A percentile compares a stretch with the other conserved stretches of the same genome.
Conservation (phyloP, 2,888 invertebrate genomes). For the Conops quadrifasciatus region DNA sequence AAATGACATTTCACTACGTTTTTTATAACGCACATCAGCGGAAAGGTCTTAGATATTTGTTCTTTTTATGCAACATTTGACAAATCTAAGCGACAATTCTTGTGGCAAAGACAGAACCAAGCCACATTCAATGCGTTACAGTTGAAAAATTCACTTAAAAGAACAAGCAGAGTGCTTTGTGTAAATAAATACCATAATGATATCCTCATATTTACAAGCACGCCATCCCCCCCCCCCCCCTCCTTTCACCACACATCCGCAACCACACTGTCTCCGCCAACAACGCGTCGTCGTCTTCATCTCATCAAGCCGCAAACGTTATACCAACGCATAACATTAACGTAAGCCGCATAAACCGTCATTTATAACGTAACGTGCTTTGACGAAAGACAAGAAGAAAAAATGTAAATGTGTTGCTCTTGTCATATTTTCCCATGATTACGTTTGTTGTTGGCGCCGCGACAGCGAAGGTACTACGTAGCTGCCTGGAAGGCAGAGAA, state of each 20-base stretch:
- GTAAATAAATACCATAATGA: slow-evolving; percentile 59
- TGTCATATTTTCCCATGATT: slow-evolving; percentile 60
- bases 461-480: no score
- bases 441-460: slow-evolving; percentile 51
- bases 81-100: slow-evolving; percentile 19
- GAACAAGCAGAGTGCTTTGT: slow-evolving; percentile 46
- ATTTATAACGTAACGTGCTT: slow-evolving; percentile 24
- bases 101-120: not conserved
- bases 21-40: no score
- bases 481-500: no score
- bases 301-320: not conserved
- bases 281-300: slow-evolving; percentile 18
- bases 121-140: slow-evolving; percentile 8
- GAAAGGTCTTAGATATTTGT: not conserved
- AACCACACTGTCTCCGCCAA: slow-evolving; percentile 16
- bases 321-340: slow-evolving; percentile 24
- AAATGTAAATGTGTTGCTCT: slow-evolving; percentile 52
- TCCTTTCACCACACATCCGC: slow-evolving; percentile 4
- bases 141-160: slow-evolving; percentile 44
- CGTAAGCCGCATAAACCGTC: slow-evolving; percentile 31
- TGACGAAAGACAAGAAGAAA: slow-evolving; percentile 19
- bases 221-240: not conserved
- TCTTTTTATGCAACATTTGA: slow-evolving; percentile 54
- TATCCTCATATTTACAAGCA: no score
- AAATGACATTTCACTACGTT: no score